Base-by-base conservation (phyloP, 2,113 vertebrate genomes). In the Mustela lutreola region DNA sequence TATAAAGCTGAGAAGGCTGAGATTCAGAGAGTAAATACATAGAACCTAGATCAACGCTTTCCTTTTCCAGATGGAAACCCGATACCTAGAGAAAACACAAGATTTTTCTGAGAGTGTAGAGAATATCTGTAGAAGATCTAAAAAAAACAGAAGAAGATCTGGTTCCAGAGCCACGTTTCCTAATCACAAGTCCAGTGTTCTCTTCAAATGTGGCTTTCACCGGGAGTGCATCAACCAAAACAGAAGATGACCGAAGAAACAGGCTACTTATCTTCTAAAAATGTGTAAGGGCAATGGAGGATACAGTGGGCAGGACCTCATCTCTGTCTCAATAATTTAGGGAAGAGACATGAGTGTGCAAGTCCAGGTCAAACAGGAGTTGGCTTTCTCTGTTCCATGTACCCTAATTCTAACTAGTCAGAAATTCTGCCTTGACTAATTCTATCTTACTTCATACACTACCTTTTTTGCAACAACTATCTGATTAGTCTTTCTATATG, bases 381-480 rank as follows among this genome's bases (percentile, higher is more conserved):
- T 18, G 53, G 19, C 4, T 65, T 65, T 28, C 15, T 53, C 24
- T 31, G 48, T 42, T 60, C 26, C 42, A 76, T 60, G 11, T 31
- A 21, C 11, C 22, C 28, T 53, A n/a, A 4, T 83, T 39, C 73
- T 73, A 93, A 14, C 71, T 36, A 90, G 45, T 48, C 31, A 81
- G 73, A 82, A 82, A 86, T 92, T 84, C n/a, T 58, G n/a, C n/a
- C n/a, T 71, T 89, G 91, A 81, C 70, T 81, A 70, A 81, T 11
- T 70, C 18, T 28, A 67, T 4, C 1, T 88, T 62, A 75, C 42
- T 56, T 70, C 42, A 18, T 62, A 91, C 12, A 10, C 21, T 63
- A 1, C 4, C 21, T 28, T 42, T n/a, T 58, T 65, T 91, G 10
- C 90, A 82, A 53, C 36, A 15, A 39, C 62, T 89, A 86, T 36